Conservation (phyloP, 2,797 vertebrate genomes). For the Bradypodion pumilum region DNA sequence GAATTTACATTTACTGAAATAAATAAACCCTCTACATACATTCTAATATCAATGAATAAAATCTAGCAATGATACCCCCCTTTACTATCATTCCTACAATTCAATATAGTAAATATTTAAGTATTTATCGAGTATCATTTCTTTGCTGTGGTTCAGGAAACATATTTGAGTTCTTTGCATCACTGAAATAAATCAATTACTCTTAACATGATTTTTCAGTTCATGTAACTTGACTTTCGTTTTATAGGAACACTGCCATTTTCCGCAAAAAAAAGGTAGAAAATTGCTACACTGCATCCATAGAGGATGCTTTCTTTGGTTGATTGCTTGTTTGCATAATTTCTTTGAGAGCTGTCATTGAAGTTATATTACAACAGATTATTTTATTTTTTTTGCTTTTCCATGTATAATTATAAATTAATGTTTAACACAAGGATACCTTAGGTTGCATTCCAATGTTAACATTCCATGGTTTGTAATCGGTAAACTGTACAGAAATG, state of each 20-base stretch:
- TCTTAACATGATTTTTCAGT: not conserved
- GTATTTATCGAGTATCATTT: not conserved
- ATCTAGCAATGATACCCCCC: not conserved
- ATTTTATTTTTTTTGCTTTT: not conserved
- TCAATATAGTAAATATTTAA: slow-evolving; percentile 21
- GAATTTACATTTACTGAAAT: not conserved
- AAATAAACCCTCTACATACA: not conserved
- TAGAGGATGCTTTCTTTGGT: not conserved
- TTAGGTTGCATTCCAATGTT: no score
- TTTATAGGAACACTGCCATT: not conserved
- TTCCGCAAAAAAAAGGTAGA: not conserved
- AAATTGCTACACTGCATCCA: not conserved
- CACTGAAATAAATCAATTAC: not conserved
- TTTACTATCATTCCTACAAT: not conserved
- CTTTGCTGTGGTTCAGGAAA: not conserved
- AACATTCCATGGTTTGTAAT: not conserved
- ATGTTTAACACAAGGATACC: not conserved
- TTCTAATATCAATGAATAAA: slow-evolving; percentile 48
- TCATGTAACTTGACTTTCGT: not conserved
- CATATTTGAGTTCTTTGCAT: not conserved
- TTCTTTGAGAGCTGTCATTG: not conserved
- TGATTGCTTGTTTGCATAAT: not conserved
- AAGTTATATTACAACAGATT: not conserved
- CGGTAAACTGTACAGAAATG: not conserved
- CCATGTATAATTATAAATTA: not conserved